A percentile compares a stretch with the other conserved stretches of the same genome.
These are phyloP conservation scores for Cyrtodaria siliqua DNA, from an alignment of 2,888 invertebrate genomes.

Conservation along the genomic window DNA sequence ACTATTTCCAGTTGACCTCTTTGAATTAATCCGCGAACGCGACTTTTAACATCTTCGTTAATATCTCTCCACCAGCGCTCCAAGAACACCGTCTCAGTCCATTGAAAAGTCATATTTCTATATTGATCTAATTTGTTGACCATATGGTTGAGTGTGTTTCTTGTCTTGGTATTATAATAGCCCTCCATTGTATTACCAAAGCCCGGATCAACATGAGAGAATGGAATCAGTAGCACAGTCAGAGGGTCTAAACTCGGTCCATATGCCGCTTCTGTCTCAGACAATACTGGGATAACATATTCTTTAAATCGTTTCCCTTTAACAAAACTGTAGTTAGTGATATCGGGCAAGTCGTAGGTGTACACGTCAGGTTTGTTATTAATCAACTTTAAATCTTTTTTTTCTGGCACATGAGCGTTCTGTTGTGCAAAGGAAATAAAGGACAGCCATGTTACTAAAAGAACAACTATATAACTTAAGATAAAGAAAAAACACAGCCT, in stretches of 20 bases:
- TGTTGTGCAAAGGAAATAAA: too few species aligned
- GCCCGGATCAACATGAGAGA: slow-evolving; percentile 99
- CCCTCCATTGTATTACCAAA: slow-evolving; percentile 98
- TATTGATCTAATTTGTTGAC: slow-evolving; percentile 94
- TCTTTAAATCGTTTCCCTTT: slow-evolving; percentile 68
- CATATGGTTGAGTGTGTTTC: slow-evolving; percentile 92
- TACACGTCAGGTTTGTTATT: slow-evolving; percentile 54
- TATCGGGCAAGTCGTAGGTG: slow-evolving; percentile 72
- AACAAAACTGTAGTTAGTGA: slow-evolving; percentile 70
- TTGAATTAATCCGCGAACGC: slow-evolving; percentile 72
- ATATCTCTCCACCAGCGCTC: slow-evolving; percentile 84
- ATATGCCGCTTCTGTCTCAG: slow-evolving; percentile 54
- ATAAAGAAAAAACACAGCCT: too few species aligned
- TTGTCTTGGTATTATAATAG: slow-evolving; percentile 93
- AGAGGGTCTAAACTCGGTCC: slow-evolving; percentile 63
- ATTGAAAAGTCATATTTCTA: slow-evolving; percentile 89
- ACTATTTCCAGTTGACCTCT: slow-evolving; percentile 84
- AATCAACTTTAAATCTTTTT: too few species aligned
- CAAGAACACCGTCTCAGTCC: slow-evolving; percentile 85
- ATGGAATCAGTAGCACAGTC: slow-evolving; percentile 92
- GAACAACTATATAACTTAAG: too few species aligned
- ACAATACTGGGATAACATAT: slow-evolving; percentile 72
- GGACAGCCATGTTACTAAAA: too few species aligned
- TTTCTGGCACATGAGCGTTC: too few species aligned
- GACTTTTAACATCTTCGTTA: slow-evolving; percentile 73